A percentile compares a stretch with the other conserved stretches of the same genome.
phyloP scores from a whole-genome alignment of 2,113 vertebrate genomes.

The Calypte anna region DNA sequence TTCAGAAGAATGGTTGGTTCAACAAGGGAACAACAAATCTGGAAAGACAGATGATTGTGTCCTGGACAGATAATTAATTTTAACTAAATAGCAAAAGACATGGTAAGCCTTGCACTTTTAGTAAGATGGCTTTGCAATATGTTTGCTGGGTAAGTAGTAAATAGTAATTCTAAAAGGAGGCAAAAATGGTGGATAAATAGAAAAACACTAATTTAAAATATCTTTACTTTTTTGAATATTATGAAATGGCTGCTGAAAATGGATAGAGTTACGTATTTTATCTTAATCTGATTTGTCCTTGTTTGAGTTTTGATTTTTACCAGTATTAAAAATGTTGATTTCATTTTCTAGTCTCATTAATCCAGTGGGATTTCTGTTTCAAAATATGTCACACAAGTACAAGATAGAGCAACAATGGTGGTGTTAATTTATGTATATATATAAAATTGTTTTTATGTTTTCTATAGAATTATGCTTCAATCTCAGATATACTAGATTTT shows the following conservation, averaged over 20 bases:
- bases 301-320: neutral
- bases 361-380: neutral
- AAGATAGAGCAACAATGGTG: neutral
- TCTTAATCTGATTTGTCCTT: neutral
- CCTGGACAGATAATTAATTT: conserved; percentile 15
- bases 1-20: neutral
- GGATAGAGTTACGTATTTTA: neutral
- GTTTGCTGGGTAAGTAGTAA: neutral
- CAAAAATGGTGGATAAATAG: neutral
- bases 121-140: neutral
- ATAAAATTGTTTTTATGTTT: neutral
- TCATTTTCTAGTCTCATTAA: neutral
- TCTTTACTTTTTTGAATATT: no score
- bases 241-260: neutral
- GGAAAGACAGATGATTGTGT: neutral
- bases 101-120: neutral
- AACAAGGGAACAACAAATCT: neutral
- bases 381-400: neutral
- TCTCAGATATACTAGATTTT: neutral
- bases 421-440: neutral
- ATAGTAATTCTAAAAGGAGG: neutral
- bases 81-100: neutral
- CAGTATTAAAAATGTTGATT: neutral
- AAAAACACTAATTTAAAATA: neutral
- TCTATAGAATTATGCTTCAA: neutral